Evolutionary conservation across 2,888 invertebrate genomes (phyloP).

Genomic region (Oxyteleia sp.): DNA sequence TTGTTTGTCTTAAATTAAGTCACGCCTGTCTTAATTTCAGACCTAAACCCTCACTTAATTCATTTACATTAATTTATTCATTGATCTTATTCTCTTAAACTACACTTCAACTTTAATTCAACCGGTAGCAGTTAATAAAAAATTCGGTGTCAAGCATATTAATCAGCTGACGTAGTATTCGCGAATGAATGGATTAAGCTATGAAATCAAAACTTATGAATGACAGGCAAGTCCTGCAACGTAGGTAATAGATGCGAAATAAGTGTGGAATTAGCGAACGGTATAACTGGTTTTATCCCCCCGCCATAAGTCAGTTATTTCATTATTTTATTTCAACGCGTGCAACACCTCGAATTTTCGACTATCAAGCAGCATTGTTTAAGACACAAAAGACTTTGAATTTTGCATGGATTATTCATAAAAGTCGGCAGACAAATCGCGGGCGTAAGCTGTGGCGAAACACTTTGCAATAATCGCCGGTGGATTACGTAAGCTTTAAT

Average conservation of each 20-base stretch:
- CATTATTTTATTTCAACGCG: background rate
- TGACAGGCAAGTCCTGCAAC: conserved; percentile 19
- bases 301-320: conserved; percentile 17
- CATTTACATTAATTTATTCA: no score
- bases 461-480: conserved; percentile 4
- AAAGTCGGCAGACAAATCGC: conserved; percentile 38
- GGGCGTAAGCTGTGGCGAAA: conserved; percentile 45
- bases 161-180: conserved; percentile 28
- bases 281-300: conserved; percentile 44
- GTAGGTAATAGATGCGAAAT: conserved; percentile 20
- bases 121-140: no score
- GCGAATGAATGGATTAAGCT: conserved; percentile 38
- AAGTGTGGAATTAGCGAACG: conserved; percentile 13
- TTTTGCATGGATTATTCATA: conserved; percentile 84
- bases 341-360: conserved; percentile 81
- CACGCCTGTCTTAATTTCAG: no score
- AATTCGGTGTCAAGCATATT: conserved; percentile 5
- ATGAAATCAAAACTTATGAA: conserved; percentile 43
- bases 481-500: conserved; percentile 39
- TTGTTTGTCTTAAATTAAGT: no score
- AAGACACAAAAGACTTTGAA: conserved; percentile 54
- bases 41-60: no score
- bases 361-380: conserved; percentile 79
- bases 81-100: no score
- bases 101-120: no score